Evolutionary conservation across 1,140 invertebrate genomes (phyloP), one percentile per base, ranked within the genome.

Genomic region (Argopecten irradians): DNA sequence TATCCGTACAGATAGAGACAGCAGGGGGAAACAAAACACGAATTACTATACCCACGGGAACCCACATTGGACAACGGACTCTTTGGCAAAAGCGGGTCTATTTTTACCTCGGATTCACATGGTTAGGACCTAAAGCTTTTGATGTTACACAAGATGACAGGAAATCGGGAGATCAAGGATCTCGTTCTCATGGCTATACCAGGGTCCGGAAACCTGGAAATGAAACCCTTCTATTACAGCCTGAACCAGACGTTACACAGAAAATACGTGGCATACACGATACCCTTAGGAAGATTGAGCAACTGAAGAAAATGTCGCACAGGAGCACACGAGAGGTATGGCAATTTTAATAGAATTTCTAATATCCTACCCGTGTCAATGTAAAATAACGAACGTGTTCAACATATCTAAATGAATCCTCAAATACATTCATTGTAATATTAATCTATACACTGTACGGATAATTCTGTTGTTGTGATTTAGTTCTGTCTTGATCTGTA

Each of bases 41-140:
- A 11, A 19, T 91, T 39, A 22, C 19, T 32, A 90, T 91, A 32
- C 86, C 89, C 19, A 90, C 86, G 19, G 34, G 85, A 28, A 32
- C 87, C 55, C 88, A 89, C 33, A 88, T 90, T 43, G 82, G 90
- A 83, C 46, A 85, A n/a, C 46, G 34, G 32, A 88, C 33, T 33
- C n/a, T 91, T 28, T 91, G 90, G 89, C 89, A 91, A 34, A 92
- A 91, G 33, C 87, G 14, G 16, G 89, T 93, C 16, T 89, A 71
- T 33, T 91, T 93, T 84, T 89, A 87, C 34, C n/a, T 93, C 22
- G 92, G 91, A 13, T 91, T 93, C 41, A 88, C 89, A 41, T 90
- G 87, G 88, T 84, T 46, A 71, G 92, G 91, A 39, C 88, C 90
- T 0, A 89, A 89, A 71, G 92, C 92, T 7, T 93, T 91, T 39